These are phyloP conservation scores for Scaptomyza cyrtandrae DNA, from an alignment of 2,888 invertebrate genomes.

Conservation along the genomic window DNA sequence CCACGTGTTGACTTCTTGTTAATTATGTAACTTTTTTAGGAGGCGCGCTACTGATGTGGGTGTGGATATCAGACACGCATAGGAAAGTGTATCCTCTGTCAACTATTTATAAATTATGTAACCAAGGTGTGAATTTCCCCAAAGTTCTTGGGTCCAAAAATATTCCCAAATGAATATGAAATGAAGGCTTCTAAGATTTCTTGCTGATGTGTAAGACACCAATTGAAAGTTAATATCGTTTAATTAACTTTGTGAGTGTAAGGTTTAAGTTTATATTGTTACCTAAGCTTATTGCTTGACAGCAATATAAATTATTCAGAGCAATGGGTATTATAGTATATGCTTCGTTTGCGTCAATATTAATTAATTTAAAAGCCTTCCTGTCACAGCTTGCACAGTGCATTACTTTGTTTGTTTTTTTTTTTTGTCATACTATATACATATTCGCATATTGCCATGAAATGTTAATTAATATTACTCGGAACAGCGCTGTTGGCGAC, in stretches of 20 bases:
- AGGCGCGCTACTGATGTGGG: conserved; percentile 2
- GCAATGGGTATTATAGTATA: neutral
- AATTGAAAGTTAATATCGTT: conserved; percentile 19
- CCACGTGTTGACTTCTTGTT: conserved; percentile 68
- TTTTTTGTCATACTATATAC: conserved; percentile 16
- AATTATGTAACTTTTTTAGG: conserved; percentile 70
- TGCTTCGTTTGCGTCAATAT: conserved; percentile 33
- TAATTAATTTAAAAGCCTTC: conserved; percentile 62
- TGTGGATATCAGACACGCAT: conserved; percentile 30
- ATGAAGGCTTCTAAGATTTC: conserved; percentile 15
- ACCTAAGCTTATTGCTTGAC: neutral
- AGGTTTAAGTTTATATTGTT: neutral
- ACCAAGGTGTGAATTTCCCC: conserved; percentile 12
- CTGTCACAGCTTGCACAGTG: conserved; percentile 28
- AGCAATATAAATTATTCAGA: conserved; percentile 39
- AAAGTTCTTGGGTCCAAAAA: conserved; percentile 25
- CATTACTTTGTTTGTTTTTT: neutral
- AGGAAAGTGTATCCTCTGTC: neutral
- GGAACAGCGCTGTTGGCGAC: conserved; percentile 5
- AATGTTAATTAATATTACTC: conserved; percentile 63
- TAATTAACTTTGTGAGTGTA: conserved; percentile 18
- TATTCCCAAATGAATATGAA: conserved; percentile 24
- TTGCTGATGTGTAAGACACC: conserved; percentile 6
- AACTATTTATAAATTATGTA: conserved; percentile 20
- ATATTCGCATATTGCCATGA: conserved; percentile 54